Conservation (phyloP, 2,797 vertebrate species). For the Telmatherina bonti region DNA sequence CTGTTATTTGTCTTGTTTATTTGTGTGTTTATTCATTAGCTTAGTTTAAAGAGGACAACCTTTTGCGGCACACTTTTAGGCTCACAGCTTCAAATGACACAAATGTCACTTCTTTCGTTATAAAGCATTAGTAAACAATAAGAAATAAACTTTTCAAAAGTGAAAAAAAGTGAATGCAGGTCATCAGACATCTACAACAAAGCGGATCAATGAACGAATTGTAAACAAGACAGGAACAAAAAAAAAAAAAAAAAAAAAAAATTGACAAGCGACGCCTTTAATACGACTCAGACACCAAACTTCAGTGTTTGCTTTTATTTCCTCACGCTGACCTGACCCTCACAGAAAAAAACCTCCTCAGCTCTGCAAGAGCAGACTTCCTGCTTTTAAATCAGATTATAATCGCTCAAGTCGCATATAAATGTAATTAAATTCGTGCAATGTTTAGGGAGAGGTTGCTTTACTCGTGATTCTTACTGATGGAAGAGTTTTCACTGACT, state of each 20-base stretch:
- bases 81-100: too few relatives aligned
- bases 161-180: neutral
- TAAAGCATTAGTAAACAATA: neutral
- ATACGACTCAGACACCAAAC: slow-evolving; percentile 73
- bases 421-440: neutral
- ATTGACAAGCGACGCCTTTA: slow-evolving; percentile 54
- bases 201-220: slow-evolving; percentile 25
- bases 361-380: slow-evolving; percentile 1
- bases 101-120: neutral
- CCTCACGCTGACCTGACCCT: slow-evolving; percentile 14
- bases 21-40: neutral
- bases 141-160: neutral
- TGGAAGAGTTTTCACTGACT: slow-evolving; percentile 24
- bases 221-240: slow-evolving; percentile 35
- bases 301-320: slow-evolving; percentile 45
- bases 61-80: too few relatives aligned
- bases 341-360: slow-evolving; percentile 21
- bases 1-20: neutral
- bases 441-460: neutral
- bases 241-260: slow-evolving; percentile 57
- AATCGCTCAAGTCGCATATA: neutral
- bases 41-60: neutral
- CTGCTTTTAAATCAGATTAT: neutral
- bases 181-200: slow-evolving; percentile 9
- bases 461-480: slow-evolving; percentile 14